Evolutionary conservation across 2,888 invertebrate genomes (phyloP).

Genomic region (Ypsolopha sequella): DNA sequence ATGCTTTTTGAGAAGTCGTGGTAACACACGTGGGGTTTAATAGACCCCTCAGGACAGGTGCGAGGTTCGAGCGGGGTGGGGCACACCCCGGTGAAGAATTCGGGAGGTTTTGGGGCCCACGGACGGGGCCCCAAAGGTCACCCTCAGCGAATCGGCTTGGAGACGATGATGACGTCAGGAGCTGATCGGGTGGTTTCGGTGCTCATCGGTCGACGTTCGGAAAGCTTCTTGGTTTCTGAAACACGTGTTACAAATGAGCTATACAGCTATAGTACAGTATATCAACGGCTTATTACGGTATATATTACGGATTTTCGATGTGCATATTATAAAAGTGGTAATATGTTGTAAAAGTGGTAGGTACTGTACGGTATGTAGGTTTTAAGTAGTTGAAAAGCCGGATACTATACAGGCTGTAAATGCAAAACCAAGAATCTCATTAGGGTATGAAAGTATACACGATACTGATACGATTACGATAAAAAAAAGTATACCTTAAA

Average conservation of each 20-base stretch:
- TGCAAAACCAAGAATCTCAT: too few relatives aligned
- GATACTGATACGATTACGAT: too few relatives aligned
- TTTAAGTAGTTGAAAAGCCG: too few relatives aligned
- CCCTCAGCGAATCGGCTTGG: constrained; percentile 67
- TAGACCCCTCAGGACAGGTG: constrained; percentile 45
- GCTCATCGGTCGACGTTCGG: constrained; percentile 77
- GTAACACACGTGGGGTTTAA: constrained; percentile 26
- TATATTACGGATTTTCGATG: too few relatives aligned
- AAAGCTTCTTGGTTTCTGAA: constrained; percentile 48
- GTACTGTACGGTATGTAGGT: too few relatives aligned
- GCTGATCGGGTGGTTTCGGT: constrained; percentile 90
- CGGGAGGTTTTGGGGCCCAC: constrained; percentile 58
- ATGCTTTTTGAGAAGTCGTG: constrained; percentile 39
- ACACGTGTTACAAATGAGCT: constrained; percentile 1
- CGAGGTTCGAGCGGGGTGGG: constrained; percentile 31
- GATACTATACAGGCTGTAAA: too few relatives aligned
- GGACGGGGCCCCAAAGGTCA: constrained; percentile 62
- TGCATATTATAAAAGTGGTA: too few relatives aligned
- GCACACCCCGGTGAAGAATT: constrained; percentile 24
- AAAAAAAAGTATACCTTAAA: too few relatives aligned
- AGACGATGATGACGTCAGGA: constrained; percentile 87
- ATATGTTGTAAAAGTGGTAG: too few relatives aligned
- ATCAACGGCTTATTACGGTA: too few relatives aligned
- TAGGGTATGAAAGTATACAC: too few relatives aligned
- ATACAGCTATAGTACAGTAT: too few relatives aligned